These are phyloP conservation scores for Rhopalosiphum nymphaeae DNA, from an alignment of 2,888 invertebrate species.

Conservation along the genomic window DNA sequence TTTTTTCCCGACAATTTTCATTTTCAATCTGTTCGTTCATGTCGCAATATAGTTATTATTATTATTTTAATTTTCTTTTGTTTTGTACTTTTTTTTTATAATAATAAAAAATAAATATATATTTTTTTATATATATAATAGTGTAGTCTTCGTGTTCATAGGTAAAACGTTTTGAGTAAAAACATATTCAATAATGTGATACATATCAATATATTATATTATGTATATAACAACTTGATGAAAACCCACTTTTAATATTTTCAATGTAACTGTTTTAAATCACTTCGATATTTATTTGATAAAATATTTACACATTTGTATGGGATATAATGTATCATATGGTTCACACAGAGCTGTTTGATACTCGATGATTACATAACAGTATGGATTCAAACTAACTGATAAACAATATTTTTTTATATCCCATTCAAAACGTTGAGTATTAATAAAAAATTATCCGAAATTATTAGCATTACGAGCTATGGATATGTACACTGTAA, in stretches of 20 bases:
- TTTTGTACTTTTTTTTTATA: too few relatives aligned
- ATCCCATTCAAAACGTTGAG: neutral
- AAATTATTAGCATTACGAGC: neutral
- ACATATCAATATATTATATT: neutral
- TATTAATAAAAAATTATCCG: neutral
- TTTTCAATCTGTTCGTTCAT: neutral
- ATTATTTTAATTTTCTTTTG: slow-evolving; percentile 16
- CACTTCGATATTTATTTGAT: neutral
- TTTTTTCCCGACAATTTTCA: neutral
- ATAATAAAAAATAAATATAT: too few relatives aligned
- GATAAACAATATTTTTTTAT: neutral
- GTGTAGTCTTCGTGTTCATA: neutral
- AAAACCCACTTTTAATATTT: neutral
- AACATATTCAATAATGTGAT: neutral
- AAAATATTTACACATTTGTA: too few relatives aligned
- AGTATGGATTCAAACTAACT: neutral
- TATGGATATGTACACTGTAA: neutral
- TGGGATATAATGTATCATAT: too few relatives aligned
- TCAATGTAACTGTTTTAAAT: neutral
- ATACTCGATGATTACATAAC: neutral
- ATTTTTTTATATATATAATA: neutral
- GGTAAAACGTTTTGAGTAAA: neutral
- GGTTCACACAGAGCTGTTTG: neutral
- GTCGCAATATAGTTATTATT: neutral
- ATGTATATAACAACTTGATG: neutral